phyloP scores from a whole-genome alignment of 2,113 vertebrate genomes.

The Brachypodius melanocephalos region DNA sequence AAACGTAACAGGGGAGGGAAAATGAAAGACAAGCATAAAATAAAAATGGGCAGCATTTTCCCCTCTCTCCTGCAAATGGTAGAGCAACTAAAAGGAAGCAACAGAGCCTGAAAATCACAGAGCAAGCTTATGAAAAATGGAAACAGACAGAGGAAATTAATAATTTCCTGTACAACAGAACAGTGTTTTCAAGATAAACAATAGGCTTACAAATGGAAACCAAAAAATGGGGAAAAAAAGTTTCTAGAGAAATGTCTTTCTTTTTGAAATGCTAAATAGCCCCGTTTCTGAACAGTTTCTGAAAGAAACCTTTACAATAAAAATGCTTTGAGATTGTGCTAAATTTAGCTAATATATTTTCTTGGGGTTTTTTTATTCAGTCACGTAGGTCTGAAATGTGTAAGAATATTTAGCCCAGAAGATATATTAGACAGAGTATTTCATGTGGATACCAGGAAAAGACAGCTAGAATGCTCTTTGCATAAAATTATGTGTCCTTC shows the following conservation, averaged over 20 bases:
- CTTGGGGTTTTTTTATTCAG: background rate
- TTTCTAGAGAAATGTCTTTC: background rate
- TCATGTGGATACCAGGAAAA: background rate
- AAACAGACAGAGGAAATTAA: conserved; percentile 60
- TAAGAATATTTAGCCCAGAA: background rate
- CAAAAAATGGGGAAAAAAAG: background rate
- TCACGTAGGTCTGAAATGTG: background rate
- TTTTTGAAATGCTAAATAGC: background rate
- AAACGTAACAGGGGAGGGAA: background rate
- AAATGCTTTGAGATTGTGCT: background rate
- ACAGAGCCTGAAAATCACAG: conserved; percentile 32
- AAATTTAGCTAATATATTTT: background rate
- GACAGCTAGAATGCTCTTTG: background rate
- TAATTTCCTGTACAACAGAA: conserved; percentile 48
- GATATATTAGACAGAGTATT: background rate
- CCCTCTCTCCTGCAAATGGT: background rate
- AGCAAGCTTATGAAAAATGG: background rate
- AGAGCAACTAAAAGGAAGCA: background rate
- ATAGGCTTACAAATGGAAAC: background rate
- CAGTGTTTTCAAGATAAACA: conserved; percentile 1
- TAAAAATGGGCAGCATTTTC: background rate
- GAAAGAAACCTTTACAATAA: background rate
- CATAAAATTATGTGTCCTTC: background rate
- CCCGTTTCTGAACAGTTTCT: background rate
- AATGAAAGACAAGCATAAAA: background rate